Percentiles rank a stretch among this genome's conserved stretches.
Conservation (phyloP, 35 echinoderm and acorn worm genomes). For the Apostichopus californicus region DNA sequence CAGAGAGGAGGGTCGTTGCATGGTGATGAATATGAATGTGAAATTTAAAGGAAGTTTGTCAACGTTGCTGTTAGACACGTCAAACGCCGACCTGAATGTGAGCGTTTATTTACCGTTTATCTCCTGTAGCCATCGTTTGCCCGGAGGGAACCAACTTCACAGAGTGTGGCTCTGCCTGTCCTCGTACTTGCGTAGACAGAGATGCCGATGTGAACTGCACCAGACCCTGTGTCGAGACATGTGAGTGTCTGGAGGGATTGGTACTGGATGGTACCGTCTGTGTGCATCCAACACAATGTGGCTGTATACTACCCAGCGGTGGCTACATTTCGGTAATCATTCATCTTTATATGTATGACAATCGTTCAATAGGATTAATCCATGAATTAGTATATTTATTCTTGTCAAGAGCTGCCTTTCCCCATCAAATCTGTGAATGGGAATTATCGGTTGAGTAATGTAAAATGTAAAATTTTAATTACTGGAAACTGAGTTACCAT, state of each 20-base stretch:
- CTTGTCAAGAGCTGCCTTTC: too few relatives aligned
- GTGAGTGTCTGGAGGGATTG: constrained; percentile 18
- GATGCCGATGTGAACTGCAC: constrained; percentile 2
- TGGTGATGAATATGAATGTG: too few relatives aligned
- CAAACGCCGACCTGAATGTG: too few relatives aligned
- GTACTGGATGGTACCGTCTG: constrained; percentile 40
- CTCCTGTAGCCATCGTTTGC: not conserved
- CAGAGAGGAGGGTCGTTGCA: too few relatives aligned
- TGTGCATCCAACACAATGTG: constrained; percentile 20
- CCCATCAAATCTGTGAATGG: too few relatives aligned
- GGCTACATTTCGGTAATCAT: constrained; percentile 42
- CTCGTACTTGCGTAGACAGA: constrained; percentile 6
- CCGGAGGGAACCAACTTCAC: constrained; percentile 24
- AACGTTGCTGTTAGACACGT: too few relatives aligned
- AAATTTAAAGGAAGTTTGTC: too few relatives aligned
- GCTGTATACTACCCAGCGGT: constrained; percentile 7
- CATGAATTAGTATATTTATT: too few relatives aligned
- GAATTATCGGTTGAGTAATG: too few relatives aligned
- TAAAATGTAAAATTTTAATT: too few relatives aligned
- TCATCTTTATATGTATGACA: not conserved
- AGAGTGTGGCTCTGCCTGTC: constrained; percentile 29
- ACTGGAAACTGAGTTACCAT: too few relatives aligned
- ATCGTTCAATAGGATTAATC: too few relatives aligned
- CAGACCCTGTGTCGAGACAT: constrained; percentile 38
- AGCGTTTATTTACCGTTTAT: not conserved